Percentiles rank a stretch among this genome's conserved stretches.
Evolutionary conservation across 1,140 invertebrate species (phyloP).

Genomic region (Drosophila arawakana): DNA sequence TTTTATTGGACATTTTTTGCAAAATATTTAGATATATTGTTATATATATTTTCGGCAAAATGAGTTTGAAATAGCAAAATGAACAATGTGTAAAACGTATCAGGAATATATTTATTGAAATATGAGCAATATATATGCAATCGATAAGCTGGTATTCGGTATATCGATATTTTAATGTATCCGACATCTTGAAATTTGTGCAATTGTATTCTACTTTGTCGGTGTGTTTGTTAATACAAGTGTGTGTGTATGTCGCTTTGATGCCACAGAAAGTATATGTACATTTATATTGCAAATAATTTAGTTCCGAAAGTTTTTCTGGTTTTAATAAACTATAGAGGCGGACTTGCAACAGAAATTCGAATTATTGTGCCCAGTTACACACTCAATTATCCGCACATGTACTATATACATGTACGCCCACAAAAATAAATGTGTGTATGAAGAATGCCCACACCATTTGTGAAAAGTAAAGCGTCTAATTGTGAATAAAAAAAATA

Average conservation of each 20-base stretch:
- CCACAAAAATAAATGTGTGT: not conserved
- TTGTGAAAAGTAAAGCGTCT: slow-evolving; percentile 19
- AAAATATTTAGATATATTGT: too few relatives aligned
- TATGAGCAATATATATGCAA: too few relatives aligned
- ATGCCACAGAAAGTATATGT: slow-evolving; percentile 12
- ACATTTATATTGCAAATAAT: slow-evolving; percentile 22
- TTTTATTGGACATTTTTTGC: too few relatives aligned
- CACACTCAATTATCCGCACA: not conserved
- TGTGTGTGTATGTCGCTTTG: slow-evolving; percentile 17
- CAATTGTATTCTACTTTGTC: slow-evolving; percentile 8
- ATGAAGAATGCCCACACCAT: not conserved
- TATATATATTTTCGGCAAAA: too few relatives aligned
- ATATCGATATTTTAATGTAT: slow-evolving; percentile 29
- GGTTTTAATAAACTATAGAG: not conserved
- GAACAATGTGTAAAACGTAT: too few relatives aligned
- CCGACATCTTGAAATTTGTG: slow-evolving; percentile 11
- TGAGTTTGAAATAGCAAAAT: too few relatives aligned
- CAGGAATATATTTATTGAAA: too few relatives aligned
- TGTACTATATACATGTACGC: not conserved
- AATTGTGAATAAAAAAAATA: slow-evolving; percentile 1
- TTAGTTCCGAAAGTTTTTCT: slow-evolving; percentile 4
- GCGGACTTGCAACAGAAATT: not conserved
- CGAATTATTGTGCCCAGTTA: not conserved
- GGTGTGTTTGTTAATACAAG: slow-evolving; percentile 16
- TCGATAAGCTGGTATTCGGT: not conserved